A percentile compares a stretch with the other conserved stretches of the same genome.
Conservation (phyloP, 2,113 vertebrate species). For the Ceratotherium simum region DNA sequence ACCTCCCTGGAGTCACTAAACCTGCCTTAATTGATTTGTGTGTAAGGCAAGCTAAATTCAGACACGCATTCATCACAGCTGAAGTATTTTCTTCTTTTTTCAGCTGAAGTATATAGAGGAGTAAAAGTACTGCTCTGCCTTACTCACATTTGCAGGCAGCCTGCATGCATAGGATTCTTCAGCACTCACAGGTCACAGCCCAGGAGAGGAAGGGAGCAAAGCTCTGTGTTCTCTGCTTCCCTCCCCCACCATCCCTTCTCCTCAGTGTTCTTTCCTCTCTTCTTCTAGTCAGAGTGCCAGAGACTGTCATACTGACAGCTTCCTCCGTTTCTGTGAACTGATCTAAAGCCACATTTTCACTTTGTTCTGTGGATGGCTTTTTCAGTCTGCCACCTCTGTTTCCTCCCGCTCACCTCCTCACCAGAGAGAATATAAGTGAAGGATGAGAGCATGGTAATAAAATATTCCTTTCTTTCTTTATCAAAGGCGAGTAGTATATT, state of each 20-base stretch:
- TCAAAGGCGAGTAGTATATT: constrained; percentile 77
- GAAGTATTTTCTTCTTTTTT: constrained; percentile 51
- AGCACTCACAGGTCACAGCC: constrained; percentile 38
- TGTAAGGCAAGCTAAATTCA: constrained; percentile 80
- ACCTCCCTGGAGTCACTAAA: constrained; percentile 71
- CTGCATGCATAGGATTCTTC: neutral
- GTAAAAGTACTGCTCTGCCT: neutral
- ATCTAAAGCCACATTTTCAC: constrained; percentile 63
- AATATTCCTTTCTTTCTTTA: constrained; percentile 76
- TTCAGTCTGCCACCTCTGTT: neutral
- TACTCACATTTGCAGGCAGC: constrained; percentile 21
- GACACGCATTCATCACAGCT: constrained; percentile 78
- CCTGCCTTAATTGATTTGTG: constrained; percentile 82
- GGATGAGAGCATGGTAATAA: constrained; percentile 30
- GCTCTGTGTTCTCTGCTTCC: neutral
- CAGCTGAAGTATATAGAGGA: neutral
- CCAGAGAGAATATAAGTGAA: constrained; percentile 62
- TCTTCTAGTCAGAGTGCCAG: constrained; percentile 31
- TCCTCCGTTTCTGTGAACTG: constrained; percentile 55
- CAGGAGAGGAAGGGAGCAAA: neutral
- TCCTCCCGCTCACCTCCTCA: constrained; percentile 34
- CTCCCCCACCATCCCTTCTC: neutral
- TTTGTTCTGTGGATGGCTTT: constrained; percentile 53
- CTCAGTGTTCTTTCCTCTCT: neutral
- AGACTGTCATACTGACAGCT: neutral